Percentiles rank a stretch among this genome's conserved stretches.
These are phyloP conservation scores for Heliconius hermathena DNA, from an alignment of 1,140 invertebrate species.

Conservation along the genomic window DNA sequence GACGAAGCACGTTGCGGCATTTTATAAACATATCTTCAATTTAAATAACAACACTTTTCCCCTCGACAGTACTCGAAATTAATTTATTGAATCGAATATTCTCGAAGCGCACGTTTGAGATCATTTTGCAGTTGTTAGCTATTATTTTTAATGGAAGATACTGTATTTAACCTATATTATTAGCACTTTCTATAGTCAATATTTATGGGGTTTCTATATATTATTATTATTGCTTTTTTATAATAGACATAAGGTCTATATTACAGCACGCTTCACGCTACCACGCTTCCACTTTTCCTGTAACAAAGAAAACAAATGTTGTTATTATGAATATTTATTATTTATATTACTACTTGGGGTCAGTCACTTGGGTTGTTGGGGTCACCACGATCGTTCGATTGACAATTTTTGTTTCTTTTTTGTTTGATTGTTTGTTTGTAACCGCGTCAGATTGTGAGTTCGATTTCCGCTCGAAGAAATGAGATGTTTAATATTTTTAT, in stretches of 20 bases:
- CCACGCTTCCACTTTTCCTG: constrained; percentile 49
- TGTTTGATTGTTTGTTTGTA: too few relatives aligned
- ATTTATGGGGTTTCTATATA: constrained; percentile 69
- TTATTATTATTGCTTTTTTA: constrained; percentile 52
- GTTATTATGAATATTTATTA: background rate
- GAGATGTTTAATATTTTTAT: too few relatives aligned
- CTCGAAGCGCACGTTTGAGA: constrained; percentile 32
- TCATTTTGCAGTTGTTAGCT: constrained; percentile 48
- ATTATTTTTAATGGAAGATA: constrained; percentile 64
- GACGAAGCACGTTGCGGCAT: constrained; percentile 84
- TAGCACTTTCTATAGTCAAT: constrained; percentile 61
- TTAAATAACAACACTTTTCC: constrained; percentile 49
- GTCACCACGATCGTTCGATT: too few relatives aligned
- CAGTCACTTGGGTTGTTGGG: too few relatives aligned
- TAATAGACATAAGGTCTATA: constrained; percentile 73
- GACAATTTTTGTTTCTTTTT: too few relatives aligned
- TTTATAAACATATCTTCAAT: constrained; percentile 59
- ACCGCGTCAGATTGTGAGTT: too few relatives aligned
- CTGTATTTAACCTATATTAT: constrained; percentile 54
- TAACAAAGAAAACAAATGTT: constrained; percentile 56
- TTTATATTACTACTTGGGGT: background rate
- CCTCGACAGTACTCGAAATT: constrained; percentile 43
- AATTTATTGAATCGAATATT: constrained; percentile 20
- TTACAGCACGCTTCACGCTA: constrained; percentile 47
- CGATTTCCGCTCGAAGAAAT: too few relatives aligned